phyloP scores from a whole-genome alignment of 2,113 vertebrate species.

The Parotia lawesii region DNA sequence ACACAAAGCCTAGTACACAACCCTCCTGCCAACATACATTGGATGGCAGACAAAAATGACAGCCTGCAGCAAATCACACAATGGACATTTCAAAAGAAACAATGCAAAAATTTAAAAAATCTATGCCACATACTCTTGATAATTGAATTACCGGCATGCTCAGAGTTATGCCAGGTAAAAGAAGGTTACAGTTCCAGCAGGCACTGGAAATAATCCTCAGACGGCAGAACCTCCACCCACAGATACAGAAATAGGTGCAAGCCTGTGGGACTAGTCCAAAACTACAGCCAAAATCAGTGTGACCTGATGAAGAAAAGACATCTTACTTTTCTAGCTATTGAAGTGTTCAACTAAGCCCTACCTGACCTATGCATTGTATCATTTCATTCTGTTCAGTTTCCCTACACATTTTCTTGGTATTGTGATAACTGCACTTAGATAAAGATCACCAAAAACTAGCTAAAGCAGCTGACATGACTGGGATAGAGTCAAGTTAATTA shows the following conservation, averaged over 20 bases:
- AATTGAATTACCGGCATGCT: slow-evolving; percentile 22
- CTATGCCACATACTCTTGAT: slow-evolving; percentile 25
- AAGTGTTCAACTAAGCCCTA: neutral
- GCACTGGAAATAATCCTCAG: neutral
- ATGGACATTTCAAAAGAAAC: slow-evolving; percentile 52
- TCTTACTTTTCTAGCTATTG: neutral
- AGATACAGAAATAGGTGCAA: neutral
- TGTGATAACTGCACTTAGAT: neutral
- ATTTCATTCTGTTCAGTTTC: neutral
- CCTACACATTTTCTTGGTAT: neutral
- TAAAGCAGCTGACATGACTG: neutral
- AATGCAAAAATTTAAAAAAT: slow-evolving; percentile 64
- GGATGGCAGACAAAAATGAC: slow-evolving; percentile 77
- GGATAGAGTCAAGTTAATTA: neutral
- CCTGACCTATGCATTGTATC: neutral
- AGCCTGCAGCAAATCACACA: slow-evolving; percentile 71
- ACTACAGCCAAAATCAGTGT: neutral
- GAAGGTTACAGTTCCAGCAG: neutral
- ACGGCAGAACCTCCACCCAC: neutral
- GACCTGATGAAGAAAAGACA: neutral
- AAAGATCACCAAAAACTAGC: neutral
- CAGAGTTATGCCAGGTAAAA: slow-evolving; percentile 48
- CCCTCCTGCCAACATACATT: slow-evolving; percentile 69
- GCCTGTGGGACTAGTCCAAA: neutral
- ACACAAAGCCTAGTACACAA: slow-evolving; percentile 68